A percentile compares a stretch with the other conserved stretches of the same genome.
Evolutionary conservation across 2,113 vertebrate species (phyloP).

Genomic region (Gallinago jamesoni): DNA sequence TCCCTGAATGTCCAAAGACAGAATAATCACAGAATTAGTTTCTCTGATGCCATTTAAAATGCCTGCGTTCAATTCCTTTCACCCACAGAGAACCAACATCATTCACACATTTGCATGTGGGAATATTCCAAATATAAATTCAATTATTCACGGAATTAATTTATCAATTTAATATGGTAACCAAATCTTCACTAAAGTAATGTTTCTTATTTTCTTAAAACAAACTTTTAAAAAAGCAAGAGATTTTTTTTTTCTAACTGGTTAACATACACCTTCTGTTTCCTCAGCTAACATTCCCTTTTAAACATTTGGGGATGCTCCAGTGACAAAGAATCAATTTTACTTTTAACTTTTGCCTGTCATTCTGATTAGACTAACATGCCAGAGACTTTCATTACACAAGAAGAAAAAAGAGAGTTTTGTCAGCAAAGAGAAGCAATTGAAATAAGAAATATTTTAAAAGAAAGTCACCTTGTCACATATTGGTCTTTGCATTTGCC

Average conservation of each 20-base stretch:
- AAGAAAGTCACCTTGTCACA: slow-evolving; percentile 27
- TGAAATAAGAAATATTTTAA: slow-evolving; percentile 27
- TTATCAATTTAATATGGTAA: not conserved
- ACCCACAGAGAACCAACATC: not conserved
- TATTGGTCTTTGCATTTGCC: not conserved
- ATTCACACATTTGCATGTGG: not conserved
- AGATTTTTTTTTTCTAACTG: not conserved
- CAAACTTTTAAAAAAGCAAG: not conserved
- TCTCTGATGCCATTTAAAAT: not conserved
- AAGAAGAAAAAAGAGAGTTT: not conserved
- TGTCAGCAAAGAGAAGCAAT: slow-evolving; percentile 32
- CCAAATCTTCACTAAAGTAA: not conserved
- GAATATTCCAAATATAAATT: not conserved
- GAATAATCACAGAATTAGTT: not conserved
- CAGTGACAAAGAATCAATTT: slow-evolving; percentile 46
- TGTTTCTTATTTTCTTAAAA: not conserved
- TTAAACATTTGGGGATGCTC: slow-evolving; percentile 21
- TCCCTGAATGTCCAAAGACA: not conserved
- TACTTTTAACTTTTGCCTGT: slow-evolving; percentile 42
- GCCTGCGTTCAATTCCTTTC: not conserved
- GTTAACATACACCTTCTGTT: not conserved
- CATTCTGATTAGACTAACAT: slow-evolving; percentile 48
- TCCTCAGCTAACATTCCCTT: not conserved
- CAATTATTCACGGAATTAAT: not conserved
- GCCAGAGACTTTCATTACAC: slow-evolving; percentile 39